Conservation (phyloP, 1,140 invertebrate genomes). For the Subanguina moxae region DNA sequence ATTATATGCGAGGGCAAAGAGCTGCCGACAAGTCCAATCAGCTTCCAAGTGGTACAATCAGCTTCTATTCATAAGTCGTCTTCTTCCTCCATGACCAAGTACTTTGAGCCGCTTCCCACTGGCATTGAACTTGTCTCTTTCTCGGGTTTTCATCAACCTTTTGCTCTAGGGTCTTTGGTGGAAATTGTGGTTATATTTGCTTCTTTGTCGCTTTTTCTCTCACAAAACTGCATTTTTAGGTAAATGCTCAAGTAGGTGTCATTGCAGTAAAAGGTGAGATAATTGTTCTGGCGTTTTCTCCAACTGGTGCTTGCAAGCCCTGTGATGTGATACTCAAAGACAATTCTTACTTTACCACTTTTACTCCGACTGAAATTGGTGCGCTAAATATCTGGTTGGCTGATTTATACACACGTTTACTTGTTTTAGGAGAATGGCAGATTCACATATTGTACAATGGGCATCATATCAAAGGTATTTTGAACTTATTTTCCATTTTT, state of each 20-base stretch:
- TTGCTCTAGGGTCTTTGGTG: constrained; percentile 83
- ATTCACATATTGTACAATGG: constrained; percentile 4
- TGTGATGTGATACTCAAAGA: too few relatives aligned
- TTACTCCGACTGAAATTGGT: constrained; percentile 9
- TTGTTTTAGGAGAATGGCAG: constrained; percentile 11
- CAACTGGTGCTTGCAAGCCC: not conserved
- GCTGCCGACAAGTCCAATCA: not conserved
- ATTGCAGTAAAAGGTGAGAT: not conserved
- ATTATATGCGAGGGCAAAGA: constrained; percentile 6
- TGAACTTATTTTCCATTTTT: not conserved
- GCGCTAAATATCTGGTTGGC: not conserved
- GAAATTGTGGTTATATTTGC: constrained; percentile 77
- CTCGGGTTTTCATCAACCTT: constrained; percentile 77
- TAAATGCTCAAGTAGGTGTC: not conserved
- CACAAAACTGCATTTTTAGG: not conserved
- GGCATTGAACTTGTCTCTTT: constrained; percentile 69
- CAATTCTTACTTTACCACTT: not conserved
- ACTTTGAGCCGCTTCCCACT: constrained; percentile 9
- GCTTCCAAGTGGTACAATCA: not conserved
- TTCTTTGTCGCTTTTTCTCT: not conserved
- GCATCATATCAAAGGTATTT: not conserved
- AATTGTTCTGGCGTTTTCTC: not conserved
- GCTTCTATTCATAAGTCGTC: not conserved
- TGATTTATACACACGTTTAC: not conserved
- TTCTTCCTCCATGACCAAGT: not conserved